Evolutionary conservation across 2,797 vertebrate genomes (phyloP), one percentile per base, ranked within the genome.

Genomic region (Heteromormyrus szaboi): DNA sequence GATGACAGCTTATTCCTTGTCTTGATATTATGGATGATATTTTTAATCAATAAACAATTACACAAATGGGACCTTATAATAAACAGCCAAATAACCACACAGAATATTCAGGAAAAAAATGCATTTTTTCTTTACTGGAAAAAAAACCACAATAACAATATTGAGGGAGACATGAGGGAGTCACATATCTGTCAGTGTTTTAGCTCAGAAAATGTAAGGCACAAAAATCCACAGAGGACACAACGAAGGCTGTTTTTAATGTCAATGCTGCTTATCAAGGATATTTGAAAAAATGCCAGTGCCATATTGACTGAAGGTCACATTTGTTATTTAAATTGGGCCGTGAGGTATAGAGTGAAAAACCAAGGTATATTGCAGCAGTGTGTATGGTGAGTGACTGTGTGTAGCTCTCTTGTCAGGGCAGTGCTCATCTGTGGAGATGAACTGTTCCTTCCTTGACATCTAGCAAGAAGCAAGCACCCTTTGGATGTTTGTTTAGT

Each of bases 181-280:
- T 25, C 59, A 65, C 8, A 65, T n/a, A 88, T 76, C 46, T 14
- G 12, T 19, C 14, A 48, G 29, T 85, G 86, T 87, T 89, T 37
- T 76, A 59, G 19, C n/a, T 29, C 46, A 65, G 86, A 72, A 68
- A 89, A 59, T 50, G 51, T 22, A 62, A 87, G 17, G 33, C 54
- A 83, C 81, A 76, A 6, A 41, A 53, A 83, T 11, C 89, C 19
- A 72, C 25, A 90, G 87, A 76, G 87, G 7, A 19, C 37, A 62
- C n/a, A 41, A 90, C 88, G 91, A 65, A 62, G 12, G 8, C 81
- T 8, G 90, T 85, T 86, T 92, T 89, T 68, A 87, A 87, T 88
- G 76, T 76, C 88, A 48, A n/a, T 48, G 37, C 29, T n/a, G 50
- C 65, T 88, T 53, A 85, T 41, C 44, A 88, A 85, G 88, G 88